phyloP scores from a whole-genome alignment of 2,113 vertebrate genomes.

The Thunnus thynnus region DNA sequence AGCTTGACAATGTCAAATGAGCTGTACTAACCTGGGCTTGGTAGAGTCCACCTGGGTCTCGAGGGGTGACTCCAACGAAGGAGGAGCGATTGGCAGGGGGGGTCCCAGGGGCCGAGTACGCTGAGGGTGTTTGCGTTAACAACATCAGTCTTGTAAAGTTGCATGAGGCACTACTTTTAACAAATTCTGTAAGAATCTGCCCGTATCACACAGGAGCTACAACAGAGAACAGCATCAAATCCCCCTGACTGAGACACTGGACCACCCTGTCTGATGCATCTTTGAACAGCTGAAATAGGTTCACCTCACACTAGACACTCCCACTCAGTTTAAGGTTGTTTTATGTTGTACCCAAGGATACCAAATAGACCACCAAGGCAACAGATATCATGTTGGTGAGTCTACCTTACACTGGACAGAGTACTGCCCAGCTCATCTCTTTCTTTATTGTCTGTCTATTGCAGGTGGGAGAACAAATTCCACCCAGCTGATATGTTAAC shows the following conservation, averaged over 20 bases:
- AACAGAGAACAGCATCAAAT: not conserved
- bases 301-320: not conserved
- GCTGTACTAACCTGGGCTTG: conserved; percentile 91
- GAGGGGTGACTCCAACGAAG: conserved; percentile 95
- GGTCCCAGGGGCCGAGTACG: conserved; percentile 95
- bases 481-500: too few species aligned
- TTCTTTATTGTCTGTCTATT: too few species aligned
- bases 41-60: conserved; percentile 94
- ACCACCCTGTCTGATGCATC: not conserved
- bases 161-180: conserved; percentile 14
- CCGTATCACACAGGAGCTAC: conserved; percentile 2
- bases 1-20: not conserved
- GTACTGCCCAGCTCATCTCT: too few species aligned
- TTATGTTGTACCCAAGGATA: not conserved
- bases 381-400: too few species aligned
- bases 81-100: conserved; percentile 95
- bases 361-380: not conserved
- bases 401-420: too few species aligned
- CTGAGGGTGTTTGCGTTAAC: conserved; percentile 79
- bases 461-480: too few species aligned
- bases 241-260: not conserved
- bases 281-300: not conserved
- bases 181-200: not conserved
- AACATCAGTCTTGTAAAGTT: conserved; percentile 45
- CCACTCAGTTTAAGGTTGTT: not conserved